Evolutionary conservation across 2,888 invertebrate genomes (phyloP), one percentile per base, ranked within the genome.

Genomic region (Alcis repandata): DNA sequence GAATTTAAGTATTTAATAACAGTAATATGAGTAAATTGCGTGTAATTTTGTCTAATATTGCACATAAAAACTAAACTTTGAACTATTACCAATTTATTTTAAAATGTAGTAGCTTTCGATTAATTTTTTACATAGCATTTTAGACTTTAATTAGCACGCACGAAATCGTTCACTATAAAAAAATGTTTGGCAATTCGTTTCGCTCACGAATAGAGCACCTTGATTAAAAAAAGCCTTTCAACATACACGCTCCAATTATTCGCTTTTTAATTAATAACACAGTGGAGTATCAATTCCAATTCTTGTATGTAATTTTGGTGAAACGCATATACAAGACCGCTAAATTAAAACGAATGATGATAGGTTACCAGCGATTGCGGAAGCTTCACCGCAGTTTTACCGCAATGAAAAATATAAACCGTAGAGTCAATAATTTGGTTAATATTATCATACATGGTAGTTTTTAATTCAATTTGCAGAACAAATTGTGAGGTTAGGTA

Each of bases 221-320:
- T 82, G 84, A 86, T 86, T 84, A 86, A 85, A 84, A 9, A 43
- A 20, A 75, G 46, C 74, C 79, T 80, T 79, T 79, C 78, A 77
- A 71, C 76, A 71, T 80, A 77, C 77, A 82, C 82, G 85, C 83
- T 85, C 84, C 82, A 78, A 82, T 82, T 82, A 71, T 76, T 73
- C 71, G 63, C 72, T 76, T 76, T 79, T 77, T 77, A 83, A 86
- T 84, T 82, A 80, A 82, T 80, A 78, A 77, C 71, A 66, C 78
- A 65, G 73, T 77, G 77, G 77, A 77, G 78, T 78, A 79, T 80
- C 77, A 80, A 81, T 79, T 82, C 76, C 74, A 75, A 80, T 80
- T 77, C 73, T 70, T 75, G 74, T 73, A 70, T 76, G 67, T 77
- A 80, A 80, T 82, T 82, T 76, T 57, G 71, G 77, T 74, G 80